Conservation (phyloP, 2,888 invertebrate species). For the Thymelicus acteon region DNA sequence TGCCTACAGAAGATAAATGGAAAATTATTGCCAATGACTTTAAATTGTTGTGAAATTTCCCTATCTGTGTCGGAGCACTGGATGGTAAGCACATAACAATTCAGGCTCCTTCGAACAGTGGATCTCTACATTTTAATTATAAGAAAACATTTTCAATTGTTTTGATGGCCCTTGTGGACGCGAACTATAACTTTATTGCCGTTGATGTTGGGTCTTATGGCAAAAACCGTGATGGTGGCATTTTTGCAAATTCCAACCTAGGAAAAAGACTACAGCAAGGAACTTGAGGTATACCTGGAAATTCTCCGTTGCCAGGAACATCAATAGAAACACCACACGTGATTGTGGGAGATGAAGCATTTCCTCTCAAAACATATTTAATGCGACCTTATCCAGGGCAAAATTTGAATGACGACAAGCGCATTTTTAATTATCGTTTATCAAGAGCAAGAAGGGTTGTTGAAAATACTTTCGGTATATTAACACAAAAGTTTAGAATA, state of each 20-base stretch:
- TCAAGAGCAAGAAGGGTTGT: neutral
- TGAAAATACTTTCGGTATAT: neutral
- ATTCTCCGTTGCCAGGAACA: constrained; percentile 33
- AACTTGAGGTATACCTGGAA: constrained; percentile 29
- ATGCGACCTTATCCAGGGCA: constrained; percentile 2
- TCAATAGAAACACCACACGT: neutral
- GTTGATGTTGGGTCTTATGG: constrained; percentile 43
- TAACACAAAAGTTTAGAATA: neutral
- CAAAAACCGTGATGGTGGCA: constrained; percentile 45
- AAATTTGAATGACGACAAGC: neutral
- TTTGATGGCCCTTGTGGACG: constrained; percentile 31
- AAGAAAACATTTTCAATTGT: constrained; percentile 1
- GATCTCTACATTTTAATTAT: neutral
- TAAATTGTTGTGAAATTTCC: neutral
- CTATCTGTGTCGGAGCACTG: neutral
- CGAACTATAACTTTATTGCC: constrained; percentile 43
- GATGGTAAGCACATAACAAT: neutral
- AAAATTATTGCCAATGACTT: neutral
- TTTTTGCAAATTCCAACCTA: constrained; percentile 37
- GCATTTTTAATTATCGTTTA: neutral
- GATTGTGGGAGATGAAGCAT: constrained; percentile 13
- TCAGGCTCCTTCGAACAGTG: neutral
- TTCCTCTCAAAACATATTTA: constrained; percentile 22
- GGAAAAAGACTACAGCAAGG: constrained; percentile 32
- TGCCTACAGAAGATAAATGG: constrained; percentile 36